Percentiles rank a stretch among this genome's conserved stretches.
phyloP scores from a whole-genome alignment of 2,888 invertebrate species.

The Eilema sororculum region DNA sequence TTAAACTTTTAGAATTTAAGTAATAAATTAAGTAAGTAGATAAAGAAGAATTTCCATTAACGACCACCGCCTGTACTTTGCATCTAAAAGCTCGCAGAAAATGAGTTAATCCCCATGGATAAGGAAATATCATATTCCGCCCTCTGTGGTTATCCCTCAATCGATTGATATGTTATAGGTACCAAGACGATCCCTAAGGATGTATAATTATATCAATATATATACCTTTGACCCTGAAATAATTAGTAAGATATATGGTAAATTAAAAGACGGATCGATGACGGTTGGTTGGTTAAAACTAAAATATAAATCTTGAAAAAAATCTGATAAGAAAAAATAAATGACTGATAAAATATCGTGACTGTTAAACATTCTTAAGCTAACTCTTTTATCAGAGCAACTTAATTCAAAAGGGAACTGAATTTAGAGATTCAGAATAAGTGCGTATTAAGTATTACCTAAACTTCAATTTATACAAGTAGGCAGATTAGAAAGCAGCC shows the following conservation, averaged over 20 bases:
- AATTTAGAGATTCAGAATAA: background rate
- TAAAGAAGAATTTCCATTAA: background rate
- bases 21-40: constrained; percentile 3
- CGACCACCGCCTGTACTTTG: background rate
- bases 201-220: background rate
- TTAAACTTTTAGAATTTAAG: constrained; percentile 32
- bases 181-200: background rate
- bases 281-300: background rate
- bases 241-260: background rate
- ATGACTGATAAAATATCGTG: background rate
- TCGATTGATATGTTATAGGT: background rate
- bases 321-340: background rate
- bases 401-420: background rate
- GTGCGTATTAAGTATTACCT: too few relatives aligned
- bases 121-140: too few relatives aligned
- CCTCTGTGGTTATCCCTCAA: too few relatives aligned
- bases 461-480: too few relatives aligned
- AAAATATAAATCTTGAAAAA: background rate
- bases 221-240: background rate
- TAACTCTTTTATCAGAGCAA: background rate
- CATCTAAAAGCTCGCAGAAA: background rate
- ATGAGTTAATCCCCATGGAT: too few relatives aligned
- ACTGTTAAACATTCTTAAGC: background rate
- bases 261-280: too few relatives aligned
- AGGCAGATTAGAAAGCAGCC: background rate